Conservation (phyloP, 2,113 vertebrate genomes). For the Genyomyrus donnyi region DNA sequence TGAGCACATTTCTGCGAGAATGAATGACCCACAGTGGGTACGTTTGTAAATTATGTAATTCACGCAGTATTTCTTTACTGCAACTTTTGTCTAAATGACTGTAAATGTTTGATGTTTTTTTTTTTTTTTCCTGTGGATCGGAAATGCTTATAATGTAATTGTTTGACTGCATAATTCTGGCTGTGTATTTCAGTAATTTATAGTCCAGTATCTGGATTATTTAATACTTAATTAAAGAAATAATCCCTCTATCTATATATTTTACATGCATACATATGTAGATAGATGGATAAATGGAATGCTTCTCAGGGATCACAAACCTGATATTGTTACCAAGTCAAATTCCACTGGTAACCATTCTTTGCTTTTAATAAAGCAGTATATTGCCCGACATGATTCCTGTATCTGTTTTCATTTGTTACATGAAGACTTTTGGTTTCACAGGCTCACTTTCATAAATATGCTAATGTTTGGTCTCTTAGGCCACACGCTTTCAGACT, state of each 20-base stretch:
- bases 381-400: conserved; percentile 40
- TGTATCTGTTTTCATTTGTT: neutral
- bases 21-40: conserved; percentile 87
- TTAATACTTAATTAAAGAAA: conserved; percentile 15
- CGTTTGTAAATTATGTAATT: conserved; percentile 76
- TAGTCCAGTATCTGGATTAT: conserved; percentile 74
- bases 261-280: neutral
- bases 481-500: neutral
- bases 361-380: conserved; percentile 67
- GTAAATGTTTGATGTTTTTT: conserved; percentile 37
- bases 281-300: conserved; percentile 27
- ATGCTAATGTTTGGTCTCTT: neutral
- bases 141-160: conserved; percentile 52
- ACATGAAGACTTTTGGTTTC: neutral
- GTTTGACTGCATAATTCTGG: conserved; percentile 38
- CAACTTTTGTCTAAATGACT: conserved; percentile 46
- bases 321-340: conserved; percentile 51
- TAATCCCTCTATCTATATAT: conserved; percentile 5
- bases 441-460: neutral
- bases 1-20: conserved; percentile 56
- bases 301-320: conserved; percentile 67
- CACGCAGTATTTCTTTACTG: conserved; percentile 91
- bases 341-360: conserved; percentile 46
- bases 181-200: conserved; percentile 48
- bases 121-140: conserved; percentile 66